Base-by-base conservation (phyloP, 1,140 invertebrate genomes). In the Leptinotarsa defecta region DNA sequence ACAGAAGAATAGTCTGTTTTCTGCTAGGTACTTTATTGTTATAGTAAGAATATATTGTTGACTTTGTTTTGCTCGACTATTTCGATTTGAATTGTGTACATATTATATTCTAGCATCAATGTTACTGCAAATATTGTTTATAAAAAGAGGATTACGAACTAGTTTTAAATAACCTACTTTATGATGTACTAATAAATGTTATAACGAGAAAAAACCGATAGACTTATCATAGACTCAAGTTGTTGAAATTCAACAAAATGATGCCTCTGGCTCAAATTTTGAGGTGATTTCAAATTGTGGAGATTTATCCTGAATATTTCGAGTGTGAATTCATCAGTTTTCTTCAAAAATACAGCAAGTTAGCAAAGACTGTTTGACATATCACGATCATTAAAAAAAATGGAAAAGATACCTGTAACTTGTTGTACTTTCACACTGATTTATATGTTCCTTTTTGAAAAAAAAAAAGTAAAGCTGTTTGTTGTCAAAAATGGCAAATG, bases 181-280 rank as follows among this genome's bases (percentile, higher is more conserved):
- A 57, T 57, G 52, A 57, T 57, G 52, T 57, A 57, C 48, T 73
- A 75, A 62, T 77, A 71, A 71, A 77, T 78, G 77, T 78, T 78
- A 78, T 78, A 78, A 78, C 77, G 77, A 78, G 77, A 78, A 71
- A 52, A 63, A 43, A 43, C 34, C 52, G 52, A 57, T 57, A 57
- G 52, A 57, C 52, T n/a, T 57, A 43, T 43, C 34, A 43, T 43
- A 43, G 34, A 43, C 34, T 43, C 34, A 34, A 34, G 8, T 34
- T 11, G 34, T 57, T 57, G 52, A 17, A 13, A 15, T 5, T 57
- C n/a, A 57, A 17, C 17, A 19, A 57, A 57, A 57, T 5, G 52
- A 57, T 57, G 52, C 52, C n/a, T 57, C 52, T n/a, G 52, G 52
- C 52, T 57, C 52, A 57, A 57, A 57, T 57, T 43, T 43, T 43